Evolutionary conservation across 2,113 vertebrate species (phyloP).

Genomic region (Tragelaphus scriptus): DNA sequence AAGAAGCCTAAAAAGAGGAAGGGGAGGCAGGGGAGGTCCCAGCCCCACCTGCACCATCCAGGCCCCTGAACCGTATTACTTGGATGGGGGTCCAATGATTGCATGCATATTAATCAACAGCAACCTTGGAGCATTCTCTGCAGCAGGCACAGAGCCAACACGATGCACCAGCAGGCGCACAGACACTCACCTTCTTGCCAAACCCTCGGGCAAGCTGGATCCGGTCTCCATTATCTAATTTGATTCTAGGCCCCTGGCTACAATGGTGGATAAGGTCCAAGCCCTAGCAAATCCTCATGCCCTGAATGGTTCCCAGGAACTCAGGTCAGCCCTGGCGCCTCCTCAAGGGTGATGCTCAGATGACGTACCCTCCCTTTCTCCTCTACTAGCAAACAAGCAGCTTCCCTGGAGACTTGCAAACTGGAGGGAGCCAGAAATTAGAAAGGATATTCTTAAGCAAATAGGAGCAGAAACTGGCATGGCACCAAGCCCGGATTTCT

Average conservation of each 20-base stretch:
- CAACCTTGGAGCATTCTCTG: background rate
- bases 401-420: background rate
- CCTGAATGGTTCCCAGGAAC: slow-evolving; percentile 45
- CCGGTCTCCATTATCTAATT: slow-evolving; percentile 45
- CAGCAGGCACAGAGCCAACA: slow-evolving; percentile 1
- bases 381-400: background rate
- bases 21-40: background rate
- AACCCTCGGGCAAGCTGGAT: slow-evolving; percentile 60
- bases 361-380: background rate
- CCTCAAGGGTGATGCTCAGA: background rate
- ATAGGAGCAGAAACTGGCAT: background rate
- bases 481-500: background rate
- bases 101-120: background rate
- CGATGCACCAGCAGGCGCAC: background rate
- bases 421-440: background rate
- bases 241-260: slow-evolving; percentile 53
- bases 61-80: background rate
- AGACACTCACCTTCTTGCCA: slow-evolving; percentile 50
- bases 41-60: background rate
- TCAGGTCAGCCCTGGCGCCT: background rate
- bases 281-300: background rate
- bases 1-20: background rate
- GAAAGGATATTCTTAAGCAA: background rate
- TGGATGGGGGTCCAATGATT: background rate
- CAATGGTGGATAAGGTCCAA: slow-evolving; percentile 49